phyloP scores from a whole-genome alignment of 1,140 invertebrate genomes.

The Drosophila insularis region DNA sequence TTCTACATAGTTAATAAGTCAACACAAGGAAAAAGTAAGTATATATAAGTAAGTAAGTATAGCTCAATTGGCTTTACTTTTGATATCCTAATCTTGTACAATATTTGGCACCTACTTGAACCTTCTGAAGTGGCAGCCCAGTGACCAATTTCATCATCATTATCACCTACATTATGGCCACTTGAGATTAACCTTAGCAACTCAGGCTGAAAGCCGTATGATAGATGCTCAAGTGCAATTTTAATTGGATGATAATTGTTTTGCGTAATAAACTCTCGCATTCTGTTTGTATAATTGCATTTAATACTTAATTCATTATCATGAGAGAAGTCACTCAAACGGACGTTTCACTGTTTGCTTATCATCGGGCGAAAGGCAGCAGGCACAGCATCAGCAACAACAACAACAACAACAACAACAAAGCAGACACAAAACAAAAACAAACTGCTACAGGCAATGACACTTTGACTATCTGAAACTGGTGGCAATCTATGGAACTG shows the following conservation, averaged over 20 bases:
- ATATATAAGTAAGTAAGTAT: background rate
- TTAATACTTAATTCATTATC: slow-evolving; percentile 9
- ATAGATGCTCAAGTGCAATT: slow-evolving; percentile 32
- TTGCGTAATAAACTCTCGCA: slow-evolving; percentile 4
- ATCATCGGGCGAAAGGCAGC: background rate
- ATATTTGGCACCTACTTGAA: background rate
- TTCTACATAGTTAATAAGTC: too few species aligned
- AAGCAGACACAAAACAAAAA: background rate
- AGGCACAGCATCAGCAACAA: background rate
- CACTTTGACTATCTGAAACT: background rate
- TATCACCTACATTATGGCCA: background rate
- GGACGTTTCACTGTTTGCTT: background rate
- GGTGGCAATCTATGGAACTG: slow-evolving; percentile 1
- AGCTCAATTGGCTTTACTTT: background rate
- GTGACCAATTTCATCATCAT: background rate
- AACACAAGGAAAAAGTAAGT: background rate
- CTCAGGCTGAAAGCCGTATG: background rate
- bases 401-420: background rate
- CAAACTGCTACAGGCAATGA: background rate
- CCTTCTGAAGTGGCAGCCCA: background rate
- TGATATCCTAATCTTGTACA: background rate
- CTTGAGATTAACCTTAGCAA: slow-evolving; percentile 17
- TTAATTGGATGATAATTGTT: slow-evolving; percentile 38
- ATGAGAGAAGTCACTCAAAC: background rate
- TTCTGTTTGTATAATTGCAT: slow-evolving; percentile 3